A percentile compares a stretch with the other conserved stretches of the same genome.
These are phyloP conservation scores for Oreotragus oreotragus DNA, from an alignment of 2,113 vertebrate species.

Conservation along the genomic window DNA sequence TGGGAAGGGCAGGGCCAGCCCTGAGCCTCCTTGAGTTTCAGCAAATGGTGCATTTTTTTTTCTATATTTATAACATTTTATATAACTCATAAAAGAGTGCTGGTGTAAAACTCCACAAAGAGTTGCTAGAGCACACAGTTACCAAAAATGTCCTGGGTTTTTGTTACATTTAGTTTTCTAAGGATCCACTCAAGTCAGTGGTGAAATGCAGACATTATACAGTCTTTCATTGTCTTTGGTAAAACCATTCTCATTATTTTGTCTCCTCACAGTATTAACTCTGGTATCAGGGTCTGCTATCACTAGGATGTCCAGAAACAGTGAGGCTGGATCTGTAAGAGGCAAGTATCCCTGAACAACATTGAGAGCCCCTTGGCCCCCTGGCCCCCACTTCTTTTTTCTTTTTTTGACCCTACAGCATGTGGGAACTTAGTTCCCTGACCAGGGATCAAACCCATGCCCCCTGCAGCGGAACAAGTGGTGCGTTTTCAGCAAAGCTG, in stretches of 20 bases:
- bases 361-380: background rate
- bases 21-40: background rate
- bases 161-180: background rate
- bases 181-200: conserved; percentile 61
- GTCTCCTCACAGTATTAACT: conserved; percentile 71
- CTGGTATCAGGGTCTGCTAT: conserved; percentile 74
- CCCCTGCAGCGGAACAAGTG: background rate
- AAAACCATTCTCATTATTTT: conserved; percentile 73
- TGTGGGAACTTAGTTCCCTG: background rate
- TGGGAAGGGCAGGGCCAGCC: background rate
- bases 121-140: conserved; percentile 77
- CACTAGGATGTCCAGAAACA: conserved; percentile 73
- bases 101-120: conserved; percentile 74
- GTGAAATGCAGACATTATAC: conserved; percentile 70
- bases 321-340: conserved; percentile 67
- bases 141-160: conserved; percentile 65
- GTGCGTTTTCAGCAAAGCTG: background rate
- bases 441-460: background rate
- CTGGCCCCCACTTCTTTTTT: background rate
- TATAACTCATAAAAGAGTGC: conserved; percentile 77
- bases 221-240: conserved; percentile 81
- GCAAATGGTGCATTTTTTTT: background rate
- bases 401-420: background rate
- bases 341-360: conserved; percentile 3
- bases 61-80: conserved; percentile 73